phyloP scores from a whole-genome alignment of 2,113 vertebrate genomes.

The Willisornis vidua region DNA sequence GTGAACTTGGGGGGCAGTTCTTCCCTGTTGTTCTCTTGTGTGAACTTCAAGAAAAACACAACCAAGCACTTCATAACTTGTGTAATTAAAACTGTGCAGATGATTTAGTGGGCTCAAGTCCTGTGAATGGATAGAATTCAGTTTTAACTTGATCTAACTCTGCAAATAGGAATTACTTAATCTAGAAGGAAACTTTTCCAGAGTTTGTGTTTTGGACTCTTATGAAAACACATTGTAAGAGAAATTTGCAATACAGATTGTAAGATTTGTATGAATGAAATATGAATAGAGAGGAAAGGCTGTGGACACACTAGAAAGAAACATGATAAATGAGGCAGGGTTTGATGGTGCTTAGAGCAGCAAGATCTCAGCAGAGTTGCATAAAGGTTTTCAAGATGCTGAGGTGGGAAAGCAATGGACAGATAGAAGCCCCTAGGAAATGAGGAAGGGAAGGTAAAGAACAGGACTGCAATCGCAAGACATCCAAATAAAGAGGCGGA shows the following conservation, averaged over 20 bases:
- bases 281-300: background rate
- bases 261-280: background rate
- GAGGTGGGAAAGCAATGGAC: background rate
- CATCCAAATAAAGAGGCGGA: background rate
- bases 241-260: background rate
- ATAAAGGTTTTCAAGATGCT: background rate
- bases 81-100: background rate
- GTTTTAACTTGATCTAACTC: background rate
- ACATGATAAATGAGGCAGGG: background rate
- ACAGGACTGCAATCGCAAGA: background rate
- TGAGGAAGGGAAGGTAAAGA: background rate
- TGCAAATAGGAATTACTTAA: background rate
- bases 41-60: background rate
- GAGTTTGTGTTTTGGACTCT: background rate
- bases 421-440: background rate
- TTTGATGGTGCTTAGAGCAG: background rate
- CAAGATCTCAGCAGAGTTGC: background rate
- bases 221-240: background rate
- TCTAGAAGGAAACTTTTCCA: background rate
- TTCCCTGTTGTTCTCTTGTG: background rate
- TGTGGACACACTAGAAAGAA: background rate
- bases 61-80: background rate
- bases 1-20: background rate
- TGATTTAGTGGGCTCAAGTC: background rate
- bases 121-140: too few species aligned